Evolutionary conservation across 2,888 invertebrate species (phyloP).

Genomic region (Drosophila algonquin): DNA sequence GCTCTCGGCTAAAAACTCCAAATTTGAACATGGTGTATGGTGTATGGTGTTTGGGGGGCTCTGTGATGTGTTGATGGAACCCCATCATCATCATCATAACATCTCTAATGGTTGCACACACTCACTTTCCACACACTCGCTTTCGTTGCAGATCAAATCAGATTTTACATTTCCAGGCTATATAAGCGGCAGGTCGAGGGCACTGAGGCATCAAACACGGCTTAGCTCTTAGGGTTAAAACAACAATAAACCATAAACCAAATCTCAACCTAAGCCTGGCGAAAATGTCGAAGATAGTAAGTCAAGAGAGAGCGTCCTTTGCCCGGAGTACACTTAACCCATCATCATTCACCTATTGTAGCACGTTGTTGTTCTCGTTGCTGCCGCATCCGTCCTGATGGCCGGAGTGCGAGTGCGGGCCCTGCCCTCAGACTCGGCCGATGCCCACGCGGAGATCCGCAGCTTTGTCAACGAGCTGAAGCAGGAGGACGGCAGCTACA

Average conservation of each 20-base stretch:
- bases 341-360: conserved; percentile 40
- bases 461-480: conserved; percentile 82
- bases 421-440: conserved; percentile 66
- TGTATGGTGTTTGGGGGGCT: not conserved
- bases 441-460: conserved; percentile 77
- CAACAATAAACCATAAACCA: conserved; percentile 52
- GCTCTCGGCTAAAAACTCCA: conserved; percentile 50
- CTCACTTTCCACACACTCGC: conserved; percentile 42
- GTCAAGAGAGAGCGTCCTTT: conserved; percentile 33
- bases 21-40: conserved; percentile 14
- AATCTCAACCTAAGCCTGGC: conserved; percentile 51
- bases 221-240: conserved; percentile 70
- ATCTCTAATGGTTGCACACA: conserved; percentile 58
- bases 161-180: conserved; percentile 33
- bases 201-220: conserved; percentile 66
- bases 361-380: conserved; percentile 66
- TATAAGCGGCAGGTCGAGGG: conserved; percentile 58
- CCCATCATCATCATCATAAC: conserved; percentile 42
- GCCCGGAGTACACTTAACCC: not conserved
- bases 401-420: conserved; percentile 26
- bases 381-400: conserved; percentile 33
- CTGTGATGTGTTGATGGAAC: conserved; percentile 32
- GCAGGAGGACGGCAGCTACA: conserved; percentile 83
- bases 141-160: conserved; percentile 55
- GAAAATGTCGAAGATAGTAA: conserved; percentile 80